Evolutionary conservation across 2,797 vertebrate species (phyloP), one percentile per base, ranked within the genome.

Genomic region (Liparis tanakae): DNA sequence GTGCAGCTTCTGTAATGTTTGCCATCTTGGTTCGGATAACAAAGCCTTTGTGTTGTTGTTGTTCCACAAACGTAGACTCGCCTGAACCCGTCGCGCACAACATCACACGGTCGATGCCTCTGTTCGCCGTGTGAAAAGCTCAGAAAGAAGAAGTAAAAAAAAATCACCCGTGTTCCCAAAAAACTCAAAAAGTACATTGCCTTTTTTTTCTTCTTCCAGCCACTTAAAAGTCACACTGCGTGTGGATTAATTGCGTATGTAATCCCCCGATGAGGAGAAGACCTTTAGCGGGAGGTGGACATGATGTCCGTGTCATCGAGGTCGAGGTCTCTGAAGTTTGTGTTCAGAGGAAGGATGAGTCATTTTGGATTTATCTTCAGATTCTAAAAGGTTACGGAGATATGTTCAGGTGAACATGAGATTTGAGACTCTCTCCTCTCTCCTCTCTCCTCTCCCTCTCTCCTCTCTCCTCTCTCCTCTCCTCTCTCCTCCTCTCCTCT

Each of bases 301-400:
- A 67, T 65, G 59, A 79, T 67, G 25, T 48, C 9, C 37, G 10
- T 68, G 43, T 36, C 44, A 46, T 17, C 18, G 17, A 46, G 44
- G 20, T 53, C 20, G 55, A 18, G 56, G 9, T 55, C 70, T 74
- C 39, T 80, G 22, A 73, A 33, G 56, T 72, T 37, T 72, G 13
- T 56, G 46, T 70, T 30, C 25, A 8, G 20, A 30, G 50, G 1
- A 14, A 20, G 0, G 8, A 1, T 46, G 39, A 20, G 62, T 30
- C 0, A 53, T 56, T 62, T n/a, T 30, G 25, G 4, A 2, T 30
- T 30, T 30, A 2, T 62, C 13, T 10, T 18, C 22, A 60, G 8
- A 48, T 30, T 34, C 22, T 14, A 39, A 0, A 72, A 54, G 22
- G 22, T 59, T 70, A 61, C 2, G 25, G 12, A 30, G 17, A 33